Evolutionary conservation across 2,797 vertebrate species (phyloP).

Genomic region (Varecia variegata): DNA sequence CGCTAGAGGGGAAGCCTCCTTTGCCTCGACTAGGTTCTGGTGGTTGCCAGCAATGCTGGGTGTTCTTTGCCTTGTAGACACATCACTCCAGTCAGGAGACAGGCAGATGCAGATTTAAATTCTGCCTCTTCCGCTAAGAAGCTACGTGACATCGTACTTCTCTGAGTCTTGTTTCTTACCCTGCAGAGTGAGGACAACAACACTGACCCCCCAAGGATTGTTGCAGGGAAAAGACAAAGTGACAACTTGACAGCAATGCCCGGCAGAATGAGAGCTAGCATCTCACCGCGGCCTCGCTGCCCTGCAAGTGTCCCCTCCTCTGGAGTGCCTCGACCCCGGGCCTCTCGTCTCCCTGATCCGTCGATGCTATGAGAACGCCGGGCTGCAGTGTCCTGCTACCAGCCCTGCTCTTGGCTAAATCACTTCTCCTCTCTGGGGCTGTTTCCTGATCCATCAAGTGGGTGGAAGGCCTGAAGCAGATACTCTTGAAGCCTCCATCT

Average conservation of each 20-base stretch:
- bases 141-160: background rate
- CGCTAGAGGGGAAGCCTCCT: background rate
- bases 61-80: background rate
- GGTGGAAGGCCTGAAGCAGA: background rate
- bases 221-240: background rate
- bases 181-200: background rate
- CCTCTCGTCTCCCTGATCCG: background rate
- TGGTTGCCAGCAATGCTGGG: background rate
- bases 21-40: background rate
- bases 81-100: background rate
- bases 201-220: background rate
- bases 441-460: background rate
- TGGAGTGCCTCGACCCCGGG: background rate
- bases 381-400: background rate
- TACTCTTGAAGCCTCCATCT: background rate
- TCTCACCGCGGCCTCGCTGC: background rate
- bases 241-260: background rate
- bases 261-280: background rate
- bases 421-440: background rate
- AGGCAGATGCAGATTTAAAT: background rate
- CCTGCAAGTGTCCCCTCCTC: background rate
- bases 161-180: background rate
- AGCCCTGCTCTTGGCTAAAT: background rate
- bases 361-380: background rate
- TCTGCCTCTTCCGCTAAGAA: background rate